Conservation (phyloP, 2,888 invertebrate species). For the Dynastes maya region DNA sequence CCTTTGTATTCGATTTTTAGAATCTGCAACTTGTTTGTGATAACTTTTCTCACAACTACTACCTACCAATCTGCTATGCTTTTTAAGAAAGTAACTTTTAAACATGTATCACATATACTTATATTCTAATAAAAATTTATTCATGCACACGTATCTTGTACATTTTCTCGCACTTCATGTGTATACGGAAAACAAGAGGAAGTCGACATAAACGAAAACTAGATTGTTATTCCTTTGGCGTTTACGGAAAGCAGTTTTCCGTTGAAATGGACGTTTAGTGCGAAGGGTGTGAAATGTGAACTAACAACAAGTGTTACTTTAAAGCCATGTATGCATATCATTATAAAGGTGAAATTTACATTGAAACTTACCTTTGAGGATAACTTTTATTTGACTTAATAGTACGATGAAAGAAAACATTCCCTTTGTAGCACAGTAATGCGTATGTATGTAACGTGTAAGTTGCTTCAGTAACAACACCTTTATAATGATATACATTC, state of each 20-base stretch:
- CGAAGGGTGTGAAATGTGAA: neutral
- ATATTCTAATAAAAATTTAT: too few relatives aligned
- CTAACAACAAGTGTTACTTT: neutral
- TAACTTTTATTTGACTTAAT: conserved; percentile 9
- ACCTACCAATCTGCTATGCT: too few relatives aligned
- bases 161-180: neutral
- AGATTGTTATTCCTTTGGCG: neutral
- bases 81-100: too few relatives aligned
- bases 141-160: too few relatives aligned
- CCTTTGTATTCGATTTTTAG: too few relatives aligned
- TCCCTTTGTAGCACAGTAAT: neutral
- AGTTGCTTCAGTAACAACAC: neutral
- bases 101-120: too few relatives aligned
- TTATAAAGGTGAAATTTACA: conserved; percentile 5
- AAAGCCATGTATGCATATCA: neutral
- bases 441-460: neutral
- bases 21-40: too few relatives aligned
- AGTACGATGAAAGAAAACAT: conserved; percentile 6
- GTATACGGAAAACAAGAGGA: neutral
- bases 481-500: too few relatives aligned
- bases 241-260: neutral
- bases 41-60: too few relatives aligned
- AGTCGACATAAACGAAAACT: conserved; percentile 8
- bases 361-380: conserved; percentile 22
- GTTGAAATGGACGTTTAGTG: neutral